A percentile compares a stretch with the other conserved stretches of the same genome.
Evolutionary conservation across 2,888 invertebrate species (phyloP).

Genomic region (Zaprionus bogoriensis): DNA sequence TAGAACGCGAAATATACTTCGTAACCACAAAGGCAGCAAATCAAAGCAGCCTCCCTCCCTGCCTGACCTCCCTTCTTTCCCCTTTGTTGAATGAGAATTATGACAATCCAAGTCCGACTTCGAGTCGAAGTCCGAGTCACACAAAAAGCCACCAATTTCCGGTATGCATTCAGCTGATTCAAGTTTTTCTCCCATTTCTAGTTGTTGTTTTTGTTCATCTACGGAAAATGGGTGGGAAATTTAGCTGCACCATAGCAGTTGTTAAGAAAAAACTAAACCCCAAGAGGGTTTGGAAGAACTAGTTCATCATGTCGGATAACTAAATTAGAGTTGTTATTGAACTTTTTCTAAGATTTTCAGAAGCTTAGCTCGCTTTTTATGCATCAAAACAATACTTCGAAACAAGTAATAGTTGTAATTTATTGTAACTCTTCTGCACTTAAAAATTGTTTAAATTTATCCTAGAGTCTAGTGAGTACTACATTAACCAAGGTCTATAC

Average conservation of each 20-base stretch:
- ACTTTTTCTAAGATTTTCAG: background rate
- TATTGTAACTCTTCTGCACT: too few relatives aligned
- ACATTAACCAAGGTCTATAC: too few relatives aligned
- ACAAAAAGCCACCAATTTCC: constrained; percentile 69
- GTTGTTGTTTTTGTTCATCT: background rate
- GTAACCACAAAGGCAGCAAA: constrained; percentile 68
- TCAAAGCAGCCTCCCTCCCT: constrained; percentile 40
- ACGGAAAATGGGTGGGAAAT: constrained; percentile 25
- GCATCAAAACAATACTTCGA: too few relatives aligned
- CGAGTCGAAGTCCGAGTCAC: constrained; percentile 24
- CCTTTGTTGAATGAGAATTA: constrained; percentile 48
- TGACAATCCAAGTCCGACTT: constrained; percentile 33
- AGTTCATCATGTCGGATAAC: background rate
- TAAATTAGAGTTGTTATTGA: background rate
- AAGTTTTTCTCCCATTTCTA: constrained; percentile 22
- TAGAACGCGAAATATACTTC: constrained; percentile 63
- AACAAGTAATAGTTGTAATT: too few relatives aligned
- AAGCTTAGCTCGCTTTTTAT: too few relatives aligned
- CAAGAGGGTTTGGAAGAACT: background rate
- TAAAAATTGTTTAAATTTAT: too few relatives aligned
- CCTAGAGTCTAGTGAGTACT: too few relatives aligned
- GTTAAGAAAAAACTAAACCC: constrained; percentile 1
- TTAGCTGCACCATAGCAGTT: constrained; percentile 1
- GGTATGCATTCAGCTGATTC: constrained; percentile 44
- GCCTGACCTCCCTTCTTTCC: constrained; percentile 1